phyloP scores from a whole-genome alignment of 2,888 invertebrate genomes.

The Arctia plantaginis region DNA sequence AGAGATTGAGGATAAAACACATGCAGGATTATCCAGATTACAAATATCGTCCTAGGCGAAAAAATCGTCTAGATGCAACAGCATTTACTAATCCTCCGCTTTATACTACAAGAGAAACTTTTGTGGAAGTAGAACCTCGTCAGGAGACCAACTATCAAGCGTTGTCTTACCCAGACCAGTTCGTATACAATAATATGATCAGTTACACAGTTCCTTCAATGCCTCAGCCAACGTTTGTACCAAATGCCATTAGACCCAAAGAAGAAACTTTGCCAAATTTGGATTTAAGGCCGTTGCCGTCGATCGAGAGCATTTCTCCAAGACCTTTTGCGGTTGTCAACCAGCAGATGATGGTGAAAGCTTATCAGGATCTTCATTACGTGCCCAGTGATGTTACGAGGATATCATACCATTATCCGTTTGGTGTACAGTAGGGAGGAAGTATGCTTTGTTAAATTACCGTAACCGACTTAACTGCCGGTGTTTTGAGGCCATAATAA shows the following conservation, averaged over 20 bases:
- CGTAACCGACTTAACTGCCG: neutral
- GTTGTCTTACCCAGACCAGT: constrained; percentile 74
- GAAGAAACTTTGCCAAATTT: constrained; percentile 72
- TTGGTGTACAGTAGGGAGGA: constrained; percentile 73
- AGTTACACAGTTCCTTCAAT: constrained; percentile 75
- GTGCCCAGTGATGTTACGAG: constrained; percentile 79
- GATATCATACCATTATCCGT: constrained; percentile 82
- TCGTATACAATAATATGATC: constrained; percentile 81
- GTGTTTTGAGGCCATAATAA: constrained; percentile 39
- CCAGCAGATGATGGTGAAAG: constrained; percentile 84
- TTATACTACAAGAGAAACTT: constrained; percentile 71
- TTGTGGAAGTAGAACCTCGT: constrained; percentile 76
- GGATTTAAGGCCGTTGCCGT: constrained; percentile 78
- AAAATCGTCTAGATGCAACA: constrained; percentile 83
- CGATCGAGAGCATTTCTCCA: constrained; percentile 82
- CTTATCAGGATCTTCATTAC: constrained; percentile 81
- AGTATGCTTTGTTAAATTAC: constrained; percentile 4
- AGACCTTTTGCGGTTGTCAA: constrained; percentile 80
- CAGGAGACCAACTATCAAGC: constrained; percentile 71
- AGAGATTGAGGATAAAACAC: constrained; percentile 90
- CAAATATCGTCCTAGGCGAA: constrained; percentile 89
- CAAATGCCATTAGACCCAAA: constrained; percentile 70
- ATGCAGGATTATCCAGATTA: constrained; percentile 91
- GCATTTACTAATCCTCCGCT: constrained; percentile 66
- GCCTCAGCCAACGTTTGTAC: constrained; percentile 70